Percentiles rank a stretch among this genome's conserved stretches.
These are phyloP conservation scores for Caenorhabditis remanei DNA, from an alignment of 1,140 invertebrate genomes.

Conservation along the genomic window DNA sequence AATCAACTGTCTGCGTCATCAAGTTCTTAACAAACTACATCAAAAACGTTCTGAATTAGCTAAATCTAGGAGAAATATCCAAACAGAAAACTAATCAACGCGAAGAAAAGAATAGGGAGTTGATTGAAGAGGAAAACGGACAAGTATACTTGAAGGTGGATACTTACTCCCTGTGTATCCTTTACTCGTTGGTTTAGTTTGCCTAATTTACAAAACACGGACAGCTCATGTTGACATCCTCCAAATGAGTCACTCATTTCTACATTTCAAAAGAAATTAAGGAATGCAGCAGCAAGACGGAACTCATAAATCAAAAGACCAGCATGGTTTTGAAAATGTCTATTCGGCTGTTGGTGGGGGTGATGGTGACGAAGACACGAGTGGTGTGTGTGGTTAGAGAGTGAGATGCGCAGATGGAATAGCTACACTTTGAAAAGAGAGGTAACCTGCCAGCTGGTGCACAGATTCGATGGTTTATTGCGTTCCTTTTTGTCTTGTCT, in stretches of 20 bases:
- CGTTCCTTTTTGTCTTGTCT: not conserved
- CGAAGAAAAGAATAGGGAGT: not conserved
- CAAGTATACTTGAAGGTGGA: not conserved
- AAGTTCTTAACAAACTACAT: too few relatives aligned
- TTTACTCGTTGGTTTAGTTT: constrained; percentile 12
- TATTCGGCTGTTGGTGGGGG: not conserved
- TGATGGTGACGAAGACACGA: not conserved
- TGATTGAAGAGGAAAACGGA: not conserved
- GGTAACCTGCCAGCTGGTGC: constrained; percentile 39
- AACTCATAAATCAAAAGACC: constrained; percentile 15
- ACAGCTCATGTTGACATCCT: not conserved
- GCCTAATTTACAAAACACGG: constrained; percentile 37
- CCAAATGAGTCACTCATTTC: not conserved
- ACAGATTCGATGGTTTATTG: constrained; percentile 23
- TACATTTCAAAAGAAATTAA: constrained; percentile 18
- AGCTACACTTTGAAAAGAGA: constrained; percentile 17
- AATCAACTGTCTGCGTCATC: too few relatives aligned
- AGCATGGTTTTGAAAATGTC: constrained; percentile 40
- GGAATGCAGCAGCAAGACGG: not conserved
- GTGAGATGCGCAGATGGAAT: not conserved
- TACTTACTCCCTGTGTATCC: constrained; percentile 12
- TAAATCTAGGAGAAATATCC: too few relatives aligned
- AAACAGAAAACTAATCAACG: not conserved
- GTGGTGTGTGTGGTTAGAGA: not conserved
- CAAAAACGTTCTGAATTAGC: not conserved